A percentile compares a stretch with the other conserved stretches of the same genome.
phyloP scores from a whole-genome alignment of 2,888 invertebrate species.

The Myathropa florea region DNA sequence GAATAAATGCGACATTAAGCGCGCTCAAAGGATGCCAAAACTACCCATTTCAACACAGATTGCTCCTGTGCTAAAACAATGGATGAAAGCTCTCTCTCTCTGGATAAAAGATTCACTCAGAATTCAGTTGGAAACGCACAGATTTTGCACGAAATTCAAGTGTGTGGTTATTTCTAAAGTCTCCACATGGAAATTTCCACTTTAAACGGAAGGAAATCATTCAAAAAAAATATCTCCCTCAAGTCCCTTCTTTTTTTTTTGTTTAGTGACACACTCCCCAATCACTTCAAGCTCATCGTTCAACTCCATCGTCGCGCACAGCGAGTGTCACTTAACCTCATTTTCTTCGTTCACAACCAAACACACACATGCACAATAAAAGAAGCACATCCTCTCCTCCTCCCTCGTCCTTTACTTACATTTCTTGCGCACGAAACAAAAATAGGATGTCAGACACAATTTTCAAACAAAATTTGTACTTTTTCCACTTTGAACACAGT shows the following conservation, averaged over 20 bases:
- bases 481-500: constrained; percentile 28
- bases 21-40: background rate
- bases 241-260: background rate
- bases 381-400: constrained; percentile 1
- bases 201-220: background rate
- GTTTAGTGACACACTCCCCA: background rate
- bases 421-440: constrained; percentile 49
- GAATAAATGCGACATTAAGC: background rate
- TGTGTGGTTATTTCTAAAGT: background rate
- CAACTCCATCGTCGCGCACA: background rate
- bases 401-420: constrained; percentile 34
- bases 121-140: background rate
- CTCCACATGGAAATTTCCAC: background rate
- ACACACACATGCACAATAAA: background rate
- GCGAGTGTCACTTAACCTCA: constrained; percentile 27
- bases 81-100: background rate
- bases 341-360: background rate
- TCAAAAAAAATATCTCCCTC: background rate
- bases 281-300: background rate
- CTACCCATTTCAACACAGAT: background rate
- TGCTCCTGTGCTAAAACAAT: background rate
- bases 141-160: background rate
- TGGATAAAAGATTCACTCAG: background rate
- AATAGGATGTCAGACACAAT: constrained; percentile 19
- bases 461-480: constrained; percentile 44